Base-by-base conservation (phyloP, 2,113 vertebrate species). In the Caranx ignobilis region DNA sequence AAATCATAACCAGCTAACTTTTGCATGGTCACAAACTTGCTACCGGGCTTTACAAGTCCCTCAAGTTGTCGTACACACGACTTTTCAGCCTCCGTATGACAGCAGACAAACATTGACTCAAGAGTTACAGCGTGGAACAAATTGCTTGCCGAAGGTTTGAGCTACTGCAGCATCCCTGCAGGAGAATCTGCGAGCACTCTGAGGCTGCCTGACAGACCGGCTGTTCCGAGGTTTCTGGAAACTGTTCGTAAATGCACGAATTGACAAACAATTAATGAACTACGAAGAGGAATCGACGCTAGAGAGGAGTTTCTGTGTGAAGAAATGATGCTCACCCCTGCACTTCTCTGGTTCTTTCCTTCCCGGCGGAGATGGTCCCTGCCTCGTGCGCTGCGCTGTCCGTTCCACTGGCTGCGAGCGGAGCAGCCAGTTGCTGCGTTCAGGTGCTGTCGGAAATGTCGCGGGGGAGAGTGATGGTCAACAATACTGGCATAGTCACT, bases 151-250 rank as follows among this genome's bases (percentile, higher is more conserved):
- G 57, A 50, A 41, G 85, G 67, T 73, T 65, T 50, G 79, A 74
- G 85, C 66, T 60, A 7, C 87, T 73, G 85, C 90, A 91, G 84
- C 89, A 91, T 92, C 92, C 71, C 88, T 84, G 79, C 87, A 84
- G 89, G 75, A 89, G 70, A 57, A 45, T 5, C 26, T 32, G 73
- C 2, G 41, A n/a, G 65, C 63, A 19, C 79, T 82, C 47, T 5
- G 1, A 6, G 57, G 75, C 71, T 74, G 82, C 15, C 52, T 69
- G 57, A 19, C 64, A 43, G 21, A 21, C 54, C 3, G n/a, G 65
- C 81, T 67, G 71, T 80, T 34, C 43, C 8, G 39, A 77, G 85
- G 81, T 67, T 9, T 56, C 72, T 26, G 71, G 10, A 71, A 81
- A 84, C 74, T 85, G 68, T 47, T 34, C 68, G 10, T 21, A 43